Evolutionary conservation across 2,888 invertebrate genomes (phyloP).

Genomic region (Drosophila pseudotakahashii): DNA sequence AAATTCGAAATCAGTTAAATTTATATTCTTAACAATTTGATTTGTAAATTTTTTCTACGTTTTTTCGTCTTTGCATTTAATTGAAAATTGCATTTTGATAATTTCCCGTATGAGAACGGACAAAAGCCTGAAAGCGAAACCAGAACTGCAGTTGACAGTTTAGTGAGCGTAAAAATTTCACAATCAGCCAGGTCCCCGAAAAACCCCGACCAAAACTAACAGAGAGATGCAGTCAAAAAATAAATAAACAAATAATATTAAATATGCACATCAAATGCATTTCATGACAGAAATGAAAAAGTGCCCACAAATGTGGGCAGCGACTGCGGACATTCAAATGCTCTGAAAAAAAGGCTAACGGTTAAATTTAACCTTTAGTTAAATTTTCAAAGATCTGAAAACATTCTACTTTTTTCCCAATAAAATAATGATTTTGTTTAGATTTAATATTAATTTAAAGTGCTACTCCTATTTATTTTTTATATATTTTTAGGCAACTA

Average conservation of each 20-base stretch:
- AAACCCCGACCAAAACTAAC: slow-evolving; percentile 9
- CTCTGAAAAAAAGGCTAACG: neutral
- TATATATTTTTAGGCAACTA: too few relatives aligned
- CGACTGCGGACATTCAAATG: neutral
- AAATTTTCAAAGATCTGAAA: too few relatives aligned
- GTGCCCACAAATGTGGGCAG: neutral
- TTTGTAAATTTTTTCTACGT: neutral
- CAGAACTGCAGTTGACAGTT: slow-evolving; percentile 65
- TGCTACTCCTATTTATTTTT: too few relatives aligned
- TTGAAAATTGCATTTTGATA: slow-evolving; percentile 64
- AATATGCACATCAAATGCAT: slow-evolving; percentile 51
- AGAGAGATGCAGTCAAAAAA: slow-evolving; percentile 47
- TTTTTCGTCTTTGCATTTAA: slow-evolving; percentile 30
- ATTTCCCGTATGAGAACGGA: slow-evolving; percentile 45
- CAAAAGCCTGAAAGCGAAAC: slow-evolving; percentile 56
- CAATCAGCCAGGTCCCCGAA: slow-evolving; percentile 6
- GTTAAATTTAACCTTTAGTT: too few relatives aligned
- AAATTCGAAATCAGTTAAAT: slow-evolving; percentile 4
- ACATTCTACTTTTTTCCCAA: too few relatives aligned
- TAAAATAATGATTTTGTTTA: too few relatives aligned
- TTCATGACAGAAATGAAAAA: slow-evolving; percentile 21
- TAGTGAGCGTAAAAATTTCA: slow-evolving; percentile 46
- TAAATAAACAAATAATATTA: slow-evolving; percentile 42
- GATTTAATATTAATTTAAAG: too few relatives aligned
- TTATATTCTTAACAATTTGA: slow-evolving; percentile 2